Evolutionary conservation across 2,888 invertebrate species (phyloP), one percentile per base, ranked within the genome.

Genomic region (Nesidiocoris tenuis): DNA sequence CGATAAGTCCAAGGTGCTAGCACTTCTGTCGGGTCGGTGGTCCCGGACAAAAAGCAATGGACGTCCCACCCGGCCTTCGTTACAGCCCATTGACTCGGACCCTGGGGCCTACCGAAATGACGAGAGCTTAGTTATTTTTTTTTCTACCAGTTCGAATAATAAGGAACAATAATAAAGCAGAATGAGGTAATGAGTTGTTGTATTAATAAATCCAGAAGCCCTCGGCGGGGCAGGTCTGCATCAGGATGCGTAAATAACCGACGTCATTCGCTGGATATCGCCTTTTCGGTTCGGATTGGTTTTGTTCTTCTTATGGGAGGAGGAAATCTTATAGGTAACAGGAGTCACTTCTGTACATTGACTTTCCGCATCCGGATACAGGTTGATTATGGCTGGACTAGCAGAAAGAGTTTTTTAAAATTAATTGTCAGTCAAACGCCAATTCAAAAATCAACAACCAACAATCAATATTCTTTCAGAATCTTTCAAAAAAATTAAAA

Each of bases 141-240:
- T 61, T 16, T 22, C 18, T 12, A 21, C 61, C 39, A 3, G 39
- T 12, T 39, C 39, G 39, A 39, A 39, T 39, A 65, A 75, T 75
- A 59, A 18, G 66, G 57, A 75, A 57, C 66, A 75, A 75, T 75
- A 66, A 75, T 66, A 75, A 74, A 66, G 57, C 65, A n/a, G 23
- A 75, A 75, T 19, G 22, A 25, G 74, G 61, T 75, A 75, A 75
- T 75, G 74, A 75, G 74, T 66, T 59, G 74, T 66, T 59, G 74
- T 75, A 25, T 75, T 66, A 66, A 75, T 75, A 66, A 75, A 75
- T 75, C 54, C 74, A 66, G 74, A 75, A 75, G 74, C 74, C 74
- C 63, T 61, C 22, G 39, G 72, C 61, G 55, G 39, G n/a, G 61
- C 72, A 22, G 61, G 54, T 25, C 24, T 19, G 24, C 54, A 18